These are phyloP conservation scores for Ctenicera cuprea DNA, from an alignment of 2,888 invertebrate genomes.

Conservation along the genomic window DNA sequence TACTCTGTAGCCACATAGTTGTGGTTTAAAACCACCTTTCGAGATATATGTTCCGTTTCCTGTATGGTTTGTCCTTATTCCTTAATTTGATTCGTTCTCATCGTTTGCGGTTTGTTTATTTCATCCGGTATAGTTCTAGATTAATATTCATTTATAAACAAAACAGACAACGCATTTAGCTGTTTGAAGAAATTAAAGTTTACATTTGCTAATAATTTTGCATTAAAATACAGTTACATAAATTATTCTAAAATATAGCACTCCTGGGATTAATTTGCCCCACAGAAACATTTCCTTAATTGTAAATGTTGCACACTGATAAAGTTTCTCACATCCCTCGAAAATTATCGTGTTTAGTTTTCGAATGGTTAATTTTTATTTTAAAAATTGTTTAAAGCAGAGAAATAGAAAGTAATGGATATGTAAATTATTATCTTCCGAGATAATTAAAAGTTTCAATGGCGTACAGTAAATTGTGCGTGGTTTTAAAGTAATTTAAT, in stretches of 20 bases:
- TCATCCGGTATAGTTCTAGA: background rate
- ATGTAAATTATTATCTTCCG: too few relatives aligned
- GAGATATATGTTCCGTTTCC: background rate
- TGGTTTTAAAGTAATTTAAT: too few relatives aligned
- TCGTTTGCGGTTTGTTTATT: constrained; percentile 5
- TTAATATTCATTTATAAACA: background rate
- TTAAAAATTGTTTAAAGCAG: too few relatives aligned
- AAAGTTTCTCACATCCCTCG: background rate
- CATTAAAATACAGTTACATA: too few relatives aligned
- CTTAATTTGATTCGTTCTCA: constrained; percentile 8
- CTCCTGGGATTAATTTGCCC: too few relatives aligned
- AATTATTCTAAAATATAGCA: too few relatives aligned
- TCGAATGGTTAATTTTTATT: background rate
- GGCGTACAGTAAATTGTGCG: too few relatives aligned
- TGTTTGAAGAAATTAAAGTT: too few relatives aligned
- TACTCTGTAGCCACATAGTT: background rate
- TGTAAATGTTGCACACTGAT: constrained; percentile 5
- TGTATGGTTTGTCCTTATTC: background rate
- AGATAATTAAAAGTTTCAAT: too few relatives aligned
- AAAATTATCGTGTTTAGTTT: background rate
- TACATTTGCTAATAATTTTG: too few relatives aligned
- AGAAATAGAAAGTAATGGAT: too few relatives aligned
- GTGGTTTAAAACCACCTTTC: constrained; percentile 4
- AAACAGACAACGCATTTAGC: too few relatives aligned
- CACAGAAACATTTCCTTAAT: background rate